phyloP scores from a whole-genome alignment of 2,797 vertebrate species.

The Mastacembelus armatus region DNA sequence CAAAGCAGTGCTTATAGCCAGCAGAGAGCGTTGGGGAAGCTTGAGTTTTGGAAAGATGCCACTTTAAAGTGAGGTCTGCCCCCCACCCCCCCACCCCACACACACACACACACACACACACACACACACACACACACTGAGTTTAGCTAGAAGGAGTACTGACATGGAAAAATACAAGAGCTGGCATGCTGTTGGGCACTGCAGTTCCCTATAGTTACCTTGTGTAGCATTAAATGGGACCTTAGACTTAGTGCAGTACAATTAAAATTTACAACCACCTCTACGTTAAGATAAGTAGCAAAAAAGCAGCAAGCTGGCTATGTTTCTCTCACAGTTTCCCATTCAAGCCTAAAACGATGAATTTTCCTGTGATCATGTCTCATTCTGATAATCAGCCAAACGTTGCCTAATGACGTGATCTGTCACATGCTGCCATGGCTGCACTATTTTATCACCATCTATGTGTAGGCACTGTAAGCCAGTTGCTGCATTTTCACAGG shows the following conservation, averaged over 20 bases:
- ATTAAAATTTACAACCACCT: constrained; percentile 44
- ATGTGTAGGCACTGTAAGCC: constrained; percentile 48
- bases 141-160: constrained; percentile 71
- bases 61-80: constrained; percentile 71
- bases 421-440: constrained; percentile 35
- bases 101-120: too few species aligned
- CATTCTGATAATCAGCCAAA: constrained; percentile 54
- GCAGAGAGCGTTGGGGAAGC: constrained; percentile 58
- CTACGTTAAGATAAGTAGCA: not conserved
- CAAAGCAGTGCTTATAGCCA: constrained; percentile 73
- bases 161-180: constrained; percentile 81
- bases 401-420: constrained; percentile 35
- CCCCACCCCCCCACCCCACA: too few species aligned
- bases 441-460: constrained; percentile 46
- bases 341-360: constrained; percentile 42
- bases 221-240: constrained; percentile 50
- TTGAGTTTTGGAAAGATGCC: constrained; percentile 73
- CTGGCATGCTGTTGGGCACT: constrained; percentile 73
- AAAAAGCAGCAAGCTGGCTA: constrained; percentile 25
- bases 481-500: constrained; percentile 49
- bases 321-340: not conserved
- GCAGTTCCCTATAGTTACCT: constrained; percentile 59
- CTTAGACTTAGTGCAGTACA: constrained; percentile 30
- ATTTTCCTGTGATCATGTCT: constrained; percentile 48
- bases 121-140: too few species aligned